phyloP scores from a whole-genome alignment of 2,113 vertebrate species.

The Galemys pyrenaicus region DNA sequence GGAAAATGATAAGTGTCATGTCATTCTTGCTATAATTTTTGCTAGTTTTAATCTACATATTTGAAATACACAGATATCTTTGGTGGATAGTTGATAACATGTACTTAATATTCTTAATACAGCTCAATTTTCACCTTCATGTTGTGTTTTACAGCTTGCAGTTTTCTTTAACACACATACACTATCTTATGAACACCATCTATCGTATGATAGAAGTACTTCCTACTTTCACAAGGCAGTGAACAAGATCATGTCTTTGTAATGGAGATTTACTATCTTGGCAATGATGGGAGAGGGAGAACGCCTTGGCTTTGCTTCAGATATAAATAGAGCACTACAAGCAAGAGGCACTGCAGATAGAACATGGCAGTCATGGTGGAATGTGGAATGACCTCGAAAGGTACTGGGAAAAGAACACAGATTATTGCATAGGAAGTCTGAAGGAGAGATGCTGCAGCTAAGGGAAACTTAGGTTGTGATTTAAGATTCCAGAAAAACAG shows the following conservation, averaged over 20 bases:
- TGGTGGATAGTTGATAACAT: background rate
- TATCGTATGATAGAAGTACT: background rate
- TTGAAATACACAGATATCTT: background rate
- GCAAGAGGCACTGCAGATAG: background rate
- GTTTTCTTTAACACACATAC: background rate
- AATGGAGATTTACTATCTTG: background rate
- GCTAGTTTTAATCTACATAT: background rate
- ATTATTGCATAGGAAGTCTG: background rate
- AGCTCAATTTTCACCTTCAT: background rate
- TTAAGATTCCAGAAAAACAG: background rate
- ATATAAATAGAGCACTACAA: background rate
- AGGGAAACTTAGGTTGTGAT: fast-evolving
- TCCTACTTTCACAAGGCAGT: background rate
- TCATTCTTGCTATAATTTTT: background rate
- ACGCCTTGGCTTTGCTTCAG: background rate
- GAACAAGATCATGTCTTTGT: background rate
- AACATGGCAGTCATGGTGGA: background rate
- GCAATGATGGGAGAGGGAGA: background rate
- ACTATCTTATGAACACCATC: background rate
- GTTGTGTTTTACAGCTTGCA: background rate
- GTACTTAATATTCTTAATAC: background rate
- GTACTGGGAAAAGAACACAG: background rate
- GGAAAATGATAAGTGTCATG: background rate
- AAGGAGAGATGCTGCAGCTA: background rate
- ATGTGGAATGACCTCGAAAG: background rate